Evolutionary conservation across 2,797 vertebrate species (phyloP).

Genomic region (Phoeniculus purpureus): DNA sequence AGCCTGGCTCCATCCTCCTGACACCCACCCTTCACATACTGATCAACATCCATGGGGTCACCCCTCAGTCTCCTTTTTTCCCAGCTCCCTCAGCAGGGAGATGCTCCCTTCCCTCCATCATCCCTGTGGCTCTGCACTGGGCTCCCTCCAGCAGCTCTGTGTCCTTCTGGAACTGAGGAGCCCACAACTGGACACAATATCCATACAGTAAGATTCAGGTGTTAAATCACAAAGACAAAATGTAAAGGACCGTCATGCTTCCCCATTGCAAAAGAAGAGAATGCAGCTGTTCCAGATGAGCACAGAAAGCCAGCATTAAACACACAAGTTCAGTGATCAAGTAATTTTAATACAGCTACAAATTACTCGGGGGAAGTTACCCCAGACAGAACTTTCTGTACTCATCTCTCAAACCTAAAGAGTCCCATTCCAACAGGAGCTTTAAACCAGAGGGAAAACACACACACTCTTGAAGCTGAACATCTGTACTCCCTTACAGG

Average conservation of each 20-base stretch:
- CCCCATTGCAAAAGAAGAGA: background rate
- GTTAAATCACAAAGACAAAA: background rate
- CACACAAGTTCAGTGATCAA: background rate
- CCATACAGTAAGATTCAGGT: background rate
- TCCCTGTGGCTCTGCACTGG: no score
- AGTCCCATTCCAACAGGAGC: background rate
- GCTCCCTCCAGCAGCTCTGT: no score
- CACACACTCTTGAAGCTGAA: fast-evolving
- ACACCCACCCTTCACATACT: no score
- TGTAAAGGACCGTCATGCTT: background rate
- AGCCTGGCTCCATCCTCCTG: no score
- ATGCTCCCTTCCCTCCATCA: no score
- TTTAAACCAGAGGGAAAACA: background rate
- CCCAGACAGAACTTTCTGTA: background rate
- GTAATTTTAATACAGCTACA: background rate
- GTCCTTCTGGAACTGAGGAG: no score
- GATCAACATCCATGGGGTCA: no score
- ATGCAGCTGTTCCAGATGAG: background rate
- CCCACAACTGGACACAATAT: no score
- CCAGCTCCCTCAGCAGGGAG: no score
- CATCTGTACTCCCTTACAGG: background rate
- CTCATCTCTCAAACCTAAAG: background rate
- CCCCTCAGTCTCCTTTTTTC: no score
- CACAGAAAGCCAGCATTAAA: background rate
- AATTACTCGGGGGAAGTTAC: background rate